Conservation (phyloP, 2,113 vertebrate species). For the Heloderma charlesbogerti region DNA sequence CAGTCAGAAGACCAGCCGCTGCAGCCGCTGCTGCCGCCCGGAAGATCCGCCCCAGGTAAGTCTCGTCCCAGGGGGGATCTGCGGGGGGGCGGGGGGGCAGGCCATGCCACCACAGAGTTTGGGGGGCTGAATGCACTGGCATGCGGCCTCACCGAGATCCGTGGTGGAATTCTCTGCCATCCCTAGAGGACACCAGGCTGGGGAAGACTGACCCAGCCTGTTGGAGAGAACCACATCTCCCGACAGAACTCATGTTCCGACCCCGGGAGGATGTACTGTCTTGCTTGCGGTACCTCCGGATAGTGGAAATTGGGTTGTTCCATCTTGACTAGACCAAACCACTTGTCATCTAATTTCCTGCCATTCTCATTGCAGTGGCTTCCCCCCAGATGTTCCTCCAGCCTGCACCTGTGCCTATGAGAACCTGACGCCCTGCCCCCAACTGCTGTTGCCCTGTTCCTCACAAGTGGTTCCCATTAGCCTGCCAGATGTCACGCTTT, state of each 20-base stretch:
- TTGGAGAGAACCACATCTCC: background rate
- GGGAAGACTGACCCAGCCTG: background rate
- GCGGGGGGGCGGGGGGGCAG: no score
- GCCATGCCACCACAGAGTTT: no score
- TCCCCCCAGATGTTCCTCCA: background rate
- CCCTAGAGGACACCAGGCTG: no score
- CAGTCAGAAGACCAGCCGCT: no score
- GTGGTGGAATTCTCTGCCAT: no score
- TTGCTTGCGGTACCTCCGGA: background rate
- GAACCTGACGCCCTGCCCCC: background rate
- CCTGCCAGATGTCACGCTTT: background rate
- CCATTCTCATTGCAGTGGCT: background rate
- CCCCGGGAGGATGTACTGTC: background rate
- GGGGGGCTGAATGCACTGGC: no score
- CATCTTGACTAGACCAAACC: background rate
- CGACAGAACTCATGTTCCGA: background rate
- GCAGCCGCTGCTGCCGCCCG: no score
- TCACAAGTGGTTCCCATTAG: background rate
- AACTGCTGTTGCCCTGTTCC: background rate
- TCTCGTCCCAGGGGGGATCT: no score
- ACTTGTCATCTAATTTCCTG: constrained; percentile 9
- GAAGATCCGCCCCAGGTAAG: no score
- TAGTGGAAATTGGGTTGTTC: background rate
- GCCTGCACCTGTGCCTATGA: background rate
- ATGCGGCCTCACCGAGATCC: no score